Evolutionary conservation across 2,888 invertebrate species (phyloP), one percentile per base, ranked within the genome.

Genomic region (Choreutis nemorana): DNA sequence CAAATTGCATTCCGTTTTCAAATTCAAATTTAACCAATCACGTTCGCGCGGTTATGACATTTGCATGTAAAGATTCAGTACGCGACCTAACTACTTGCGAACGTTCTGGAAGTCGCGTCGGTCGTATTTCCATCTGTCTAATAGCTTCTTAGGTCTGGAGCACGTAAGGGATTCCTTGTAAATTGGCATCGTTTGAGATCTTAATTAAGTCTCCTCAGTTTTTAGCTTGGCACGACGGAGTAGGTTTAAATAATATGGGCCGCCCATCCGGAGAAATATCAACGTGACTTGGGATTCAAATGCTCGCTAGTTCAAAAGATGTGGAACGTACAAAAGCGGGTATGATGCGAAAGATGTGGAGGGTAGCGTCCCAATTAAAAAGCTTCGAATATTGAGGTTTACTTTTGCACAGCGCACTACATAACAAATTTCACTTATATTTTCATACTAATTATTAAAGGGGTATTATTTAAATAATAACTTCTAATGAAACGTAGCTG

Each of bases 201-300:
- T 72, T 75, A 75, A 77, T 77, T 77, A 77, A 75, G 72, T 58
- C 65, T 44, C 56, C 59, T 55, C 55, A 65, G 66, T 77, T 75
- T 73, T 73, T 71, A 70, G 65, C 50, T 46, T 42, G 44, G 45
- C 50, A 44, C 23, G 8, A 11, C 13, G 35, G 35, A 36, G 35
- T 37, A 33, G 30, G 36, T 29, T 12, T 23, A 15, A 26, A 23
- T 23, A 23, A 23, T 32, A 26, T 28, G 28, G 29, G 11, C 33
- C 34, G 21, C 26, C 36, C 33, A 36, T 35, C 32, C 32, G 36
- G 35, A 33, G 18, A 23, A 29, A 33, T 31, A 23, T 28, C 32
- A 20, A 31, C 33, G 28, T 32, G 34, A 32, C 30, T 36, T 21
- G 29, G n/a, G 25, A 33, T 35, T 26, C 23, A 20, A 31, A 27